Evolutionary conservation across 2,113 vertebrate species (phyloP).

Genomic region (Seriola quinqueradiata): DNA sequence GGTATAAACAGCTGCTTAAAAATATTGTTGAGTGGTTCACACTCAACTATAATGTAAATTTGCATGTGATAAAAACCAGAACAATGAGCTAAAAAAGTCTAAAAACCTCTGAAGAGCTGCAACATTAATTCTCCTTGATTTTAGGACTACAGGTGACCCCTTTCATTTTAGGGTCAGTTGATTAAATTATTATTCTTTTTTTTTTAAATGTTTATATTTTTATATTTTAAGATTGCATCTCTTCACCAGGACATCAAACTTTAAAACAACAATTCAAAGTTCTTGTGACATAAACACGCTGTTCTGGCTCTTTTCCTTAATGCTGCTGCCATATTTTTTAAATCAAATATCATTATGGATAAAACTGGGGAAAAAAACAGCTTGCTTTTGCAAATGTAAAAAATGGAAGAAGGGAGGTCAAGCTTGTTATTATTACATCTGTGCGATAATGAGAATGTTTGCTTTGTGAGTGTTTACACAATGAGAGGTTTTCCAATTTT

Average conservation of each 20-base stretch:
- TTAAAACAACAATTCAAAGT: not conserved
- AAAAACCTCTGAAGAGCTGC: slow-evolving; percentile 7
- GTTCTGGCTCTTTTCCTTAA: not conserved
- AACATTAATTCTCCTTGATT: slow-evolving; percentile 17
- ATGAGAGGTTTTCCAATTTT: slow-evolving; percentile 23
- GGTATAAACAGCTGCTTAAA: no score
- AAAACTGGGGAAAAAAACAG: not conserved
- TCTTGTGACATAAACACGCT: not conserved
- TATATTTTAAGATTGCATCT: no score
- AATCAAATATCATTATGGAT: not conserved
- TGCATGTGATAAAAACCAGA: slow-evolving; percentile 10
- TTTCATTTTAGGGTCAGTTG: slow-evolving; percentile 15
- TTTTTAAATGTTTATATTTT: not conserved
- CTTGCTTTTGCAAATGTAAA: not conserved
- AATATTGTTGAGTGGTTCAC: slow-evolving; percentile 13
- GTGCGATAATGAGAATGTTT: slow-evolving; percentile 29
- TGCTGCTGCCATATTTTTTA: not conserved
- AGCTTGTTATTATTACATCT: slow-evolving; percentile 12
- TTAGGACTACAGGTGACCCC: not conserved
- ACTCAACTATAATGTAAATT: slow-evolving; percentile 28
- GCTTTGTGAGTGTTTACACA: slow-evolving; percentile 28
- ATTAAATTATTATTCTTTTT: not conserved
- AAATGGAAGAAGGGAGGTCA: slow-evolving; percentile 20
- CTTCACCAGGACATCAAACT: no score
- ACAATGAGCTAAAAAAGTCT: slow-evolving; percentile 17